Evolutionary conservation across 2,113 vertebrate species (phyloP).

Genomic region (Poeciliopsis retropinna): DNA sequence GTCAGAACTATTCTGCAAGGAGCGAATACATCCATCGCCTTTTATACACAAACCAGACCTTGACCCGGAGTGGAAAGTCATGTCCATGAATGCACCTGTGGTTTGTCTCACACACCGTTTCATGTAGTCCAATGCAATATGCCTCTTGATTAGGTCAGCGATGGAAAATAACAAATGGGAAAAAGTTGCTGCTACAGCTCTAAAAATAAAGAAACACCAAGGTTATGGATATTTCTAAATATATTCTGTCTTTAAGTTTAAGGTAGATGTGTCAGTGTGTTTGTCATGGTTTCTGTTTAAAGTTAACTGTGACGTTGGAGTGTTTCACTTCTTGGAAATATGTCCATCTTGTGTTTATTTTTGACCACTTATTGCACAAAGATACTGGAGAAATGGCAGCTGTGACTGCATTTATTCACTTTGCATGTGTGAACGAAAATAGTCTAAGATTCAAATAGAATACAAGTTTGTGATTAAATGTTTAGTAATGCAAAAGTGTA

Average conservation of each 20-base stretch:
- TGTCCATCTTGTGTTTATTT: slow-evolving; percentile 14
- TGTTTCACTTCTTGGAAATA: slow-evolving; percentile 31
- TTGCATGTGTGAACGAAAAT: background rate
- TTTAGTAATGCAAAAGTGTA: no score
- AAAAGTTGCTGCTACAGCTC: slow-evolving; percentile 10
- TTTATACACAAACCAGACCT: slow-evolving; percentile 64
- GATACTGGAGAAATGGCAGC: slow-evolving; percentile 3
- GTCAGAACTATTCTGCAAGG: slow-evolving; percentile 27
- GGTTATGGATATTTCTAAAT: slow-evolving; percentile 3
- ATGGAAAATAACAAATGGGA: slow-evolving; percentile 24
- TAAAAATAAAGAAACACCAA: slow-evolving; percentile 5
- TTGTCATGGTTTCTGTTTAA: background rate
- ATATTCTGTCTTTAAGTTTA: background rate
- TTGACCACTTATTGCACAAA: slow-evolving; percentile 23
- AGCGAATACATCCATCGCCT: background rate
- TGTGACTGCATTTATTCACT: background rate
- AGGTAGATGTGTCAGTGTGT: background rate
- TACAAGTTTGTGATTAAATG: background rate
- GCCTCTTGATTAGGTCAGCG: background rate
- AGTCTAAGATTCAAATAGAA: background rate
- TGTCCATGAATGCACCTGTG: slow-evolving; percentile 48
- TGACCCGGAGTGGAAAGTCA: slow-evolving; percentile 20
- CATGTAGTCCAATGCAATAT: slow-evolving; percentile 16
- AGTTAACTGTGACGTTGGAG: slow-evolving; percentile 38
- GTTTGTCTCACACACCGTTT: slow-evolving; percentile 54